Evolutionary conservation across 2,113 vertebrate genomes (phyloP).

Genomic region (Hyperopisus bebe): DNA sequence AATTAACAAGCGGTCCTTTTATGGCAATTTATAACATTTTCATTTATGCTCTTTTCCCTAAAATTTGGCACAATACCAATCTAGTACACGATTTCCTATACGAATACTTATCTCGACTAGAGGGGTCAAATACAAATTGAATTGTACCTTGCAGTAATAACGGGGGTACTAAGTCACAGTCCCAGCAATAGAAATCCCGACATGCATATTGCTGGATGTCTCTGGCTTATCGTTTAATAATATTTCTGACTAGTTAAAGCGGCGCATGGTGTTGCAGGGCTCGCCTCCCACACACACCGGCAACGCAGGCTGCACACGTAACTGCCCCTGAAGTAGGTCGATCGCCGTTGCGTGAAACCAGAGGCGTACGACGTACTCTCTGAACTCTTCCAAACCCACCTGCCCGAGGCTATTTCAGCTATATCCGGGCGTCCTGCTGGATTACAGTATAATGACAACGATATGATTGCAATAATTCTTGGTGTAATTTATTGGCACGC

Average conservation of each 20-base stretch:
- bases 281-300: neutral
- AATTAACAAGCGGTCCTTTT: neutral
- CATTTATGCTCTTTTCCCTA: neutral
- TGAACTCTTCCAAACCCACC: neutral
- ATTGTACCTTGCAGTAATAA: neutral
- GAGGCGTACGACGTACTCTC: neutral
- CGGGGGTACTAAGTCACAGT: neutral
- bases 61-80: neutral
- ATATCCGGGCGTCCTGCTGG: neutral
- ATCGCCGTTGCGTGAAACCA: neutral
- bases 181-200: neutral
- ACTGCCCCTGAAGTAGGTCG: neutral
- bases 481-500: neutral
- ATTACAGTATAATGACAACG: neutral
- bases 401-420: neutral
- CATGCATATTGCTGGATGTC: neutral
- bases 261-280: neutral
- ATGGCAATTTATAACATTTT: neutral
- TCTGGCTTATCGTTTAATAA: neutral
- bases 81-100: neutral
- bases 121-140: neutral
- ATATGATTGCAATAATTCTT: neutral
- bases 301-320: neutral
- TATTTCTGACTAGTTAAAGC: neutral
- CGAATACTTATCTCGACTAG: neutral